These are phyloP conservation scores for Bos taurus DNA, from an alignment of 2,113 vertebrate genomes.

Conservation along the genomic window ARS-UCD2.0 NC_037328.1:35159001-35159500, in stretches of 20 bases:
- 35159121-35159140: neutral
- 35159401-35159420: neutral
- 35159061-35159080: neutral
- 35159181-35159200: neutral
- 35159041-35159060: neutral
- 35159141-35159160: neutral
- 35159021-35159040: neutral
- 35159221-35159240: neutral
- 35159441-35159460: neutral
- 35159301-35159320: neutral
- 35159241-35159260: neutral
- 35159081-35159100: neutral
- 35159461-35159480: neutral
- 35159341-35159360: neutral
- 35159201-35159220: neutral
- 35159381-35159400: neutral
- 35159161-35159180: neutral
- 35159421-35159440: neutral
- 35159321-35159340: neutral
- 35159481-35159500: neutral
- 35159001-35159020: neutral
- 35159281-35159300: neutral
- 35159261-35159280: neutral
- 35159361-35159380: neutral
- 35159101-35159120: neutral